Evolutionary conservation across 64 coral and sea anemone genomes (phyloP), one percentile per base, ranked within the genome.

Genomic region (Cladopsammia gracilis): DNA sequence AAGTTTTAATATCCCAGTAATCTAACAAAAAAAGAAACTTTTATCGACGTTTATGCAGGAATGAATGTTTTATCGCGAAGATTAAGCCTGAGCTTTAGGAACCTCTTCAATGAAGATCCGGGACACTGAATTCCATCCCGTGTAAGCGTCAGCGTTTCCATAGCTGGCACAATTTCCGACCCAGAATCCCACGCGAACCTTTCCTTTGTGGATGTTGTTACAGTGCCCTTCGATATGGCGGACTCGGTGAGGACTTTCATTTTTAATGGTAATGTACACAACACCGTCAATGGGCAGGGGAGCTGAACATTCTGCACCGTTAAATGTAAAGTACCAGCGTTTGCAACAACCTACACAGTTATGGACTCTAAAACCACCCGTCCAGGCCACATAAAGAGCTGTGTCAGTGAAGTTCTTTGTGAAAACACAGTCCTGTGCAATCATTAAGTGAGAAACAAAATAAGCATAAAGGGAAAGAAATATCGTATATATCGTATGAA

Each of bases 241-340:
- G 24, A 71, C 64, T 10, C 84, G 84, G 49, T 71, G 67, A 57
- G 71, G 11, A 25, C 52, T 20, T 51, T 87, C 7, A 13, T 1
- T 25, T 7, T 0, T 44, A 6, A 5, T 5, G 7, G 11, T 10
- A 7, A 62, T 46, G 7, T 62, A 89, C 19, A 78, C 8, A n/a
- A 89, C 14, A 25, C 72, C 72, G 16, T 89, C 72, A 25, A 89
- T 89, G 23, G 71, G 34, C 34, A 34, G 34, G 34, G 34, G 34
- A 34, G 34, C 34, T 34, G 34, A 34, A 34, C 34, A 34, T 34
- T 34, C 34, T 34, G 34, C 34, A 34, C 73, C 87, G 43, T 89
- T 78, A 24, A 89, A 89, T 23, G 87, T 89, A 42, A 89, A 89
- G 20, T 76, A 89, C 87, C 87, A 64, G n/a, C 87, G 20, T 70